Base-by-base conservation (phyloP, 1,140 invertebrate species). In the Antheraea mylitta region DNA sequence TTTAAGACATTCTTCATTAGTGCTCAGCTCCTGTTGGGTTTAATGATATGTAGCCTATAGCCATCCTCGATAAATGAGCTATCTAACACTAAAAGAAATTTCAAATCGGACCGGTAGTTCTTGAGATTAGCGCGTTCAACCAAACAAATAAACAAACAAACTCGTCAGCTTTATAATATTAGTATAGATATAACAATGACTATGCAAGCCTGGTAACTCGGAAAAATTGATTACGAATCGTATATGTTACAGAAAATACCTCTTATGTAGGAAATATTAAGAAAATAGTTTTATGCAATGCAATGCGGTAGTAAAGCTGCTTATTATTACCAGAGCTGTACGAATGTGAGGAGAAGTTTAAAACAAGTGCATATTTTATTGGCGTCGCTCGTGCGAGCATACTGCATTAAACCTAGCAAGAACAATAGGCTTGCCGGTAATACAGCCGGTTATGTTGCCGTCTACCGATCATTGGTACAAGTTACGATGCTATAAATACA, bases 401-500 rank as follows among this genome's bases (percentile, higher is more conserved):
- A 79, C 76, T 70, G 81, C 77, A 82, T 90, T 87, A 91, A 86
- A 81, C 80, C 80, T 82, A 80, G 80, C 78, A 65, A 66, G 80
- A 91, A 91, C 88, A 90, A 91, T 91, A 83, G 85, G 76, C 68
- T 77, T 76, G 79, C 65, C 70, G 75, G 80, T 80, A 82, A 80
- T 82, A 78, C 68, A 76, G 77, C 80, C 78, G 79, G 82, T 82
- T 86, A 78, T 80, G 78, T 83, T 79, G 74, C 76, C 80, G 73
- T 77, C 79, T 75, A 79, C 78, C 86, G 78, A 89, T 86, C 81
- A 81, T 77, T 80, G 79, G 73, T 82, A 80, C 85, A 80, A 91
- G 88, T 90, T 89, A 89, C 78, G 89, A 86, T 71, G 82, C 87
- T 84, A 90, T 91, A 89, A 90, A 89, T 91, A 89, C 78, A 78